A percentile compares a stretch with the other conserved stretches of the same genome.
Evolutionary conservation across 2,113 vertebrate genomes (phyloP).

Genomic region (Psilopogon haemacephalus): DNA sequence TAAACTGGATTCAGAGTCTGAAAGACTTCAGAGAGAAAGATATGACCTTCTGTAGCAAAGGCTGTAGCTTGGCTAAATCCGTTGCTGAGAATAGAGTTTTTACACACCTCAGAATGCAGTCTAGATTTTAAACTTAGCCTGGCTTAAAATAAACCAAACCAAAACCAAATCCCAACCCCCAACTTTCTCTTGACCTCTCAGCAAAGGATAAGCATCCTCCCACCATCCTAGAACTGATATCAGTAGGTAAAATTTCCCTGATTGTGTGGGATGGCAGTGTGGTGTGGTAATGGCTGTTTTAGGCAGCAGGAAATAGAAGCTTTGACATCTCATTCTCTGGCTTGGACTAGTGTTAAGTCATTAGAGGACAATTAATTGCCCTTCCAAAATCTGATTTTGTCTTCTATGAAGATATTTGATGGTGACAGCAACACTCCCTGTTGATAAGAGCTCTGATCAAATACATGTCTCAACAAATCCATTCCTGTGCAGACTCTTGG

Average conservation of each 20-base stretch:
- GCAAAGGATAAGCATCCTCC: neutral
- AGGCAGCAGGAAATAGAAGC: neutral
- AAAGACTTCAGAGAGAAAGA: constrained; percentile 69
- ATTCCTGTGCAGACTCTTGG: neutral
- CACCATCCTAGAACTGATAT: neutral
- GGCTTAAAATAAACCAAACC: neutral
- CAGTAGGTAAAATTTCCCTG: neutral
- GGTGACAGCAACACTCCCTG: neutral
- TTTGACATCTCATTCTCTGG: neutral
- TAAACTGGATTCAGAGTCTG: constrained; percentile 70
- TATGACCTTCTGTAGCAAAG: constrained; percentile 70
- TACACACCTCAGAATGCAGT: neutral
- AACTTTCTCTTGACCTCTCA: neutral
- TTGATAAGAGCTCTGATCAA: neutral
- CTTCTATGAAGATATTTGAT: neutral
- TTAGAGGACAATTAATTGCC: neutral
- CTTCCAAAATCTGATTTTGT: neutral
- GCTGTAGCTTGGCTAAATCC: constrained; percentile 7
- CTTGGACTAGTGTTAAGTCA: neutral
- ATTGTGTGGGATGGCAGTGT: neutral
- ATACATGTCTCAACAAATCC: neutral
- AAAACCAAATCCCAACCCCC: no score
- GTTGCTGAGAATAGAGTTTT: neutral
- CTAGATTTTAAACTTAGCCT: neutral
- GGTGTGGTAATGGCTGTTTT: neutral